phyloP scores from a whole-genome alignment of 2,113 vertebrate species.

The Chinchilla lanigera region DNA sequence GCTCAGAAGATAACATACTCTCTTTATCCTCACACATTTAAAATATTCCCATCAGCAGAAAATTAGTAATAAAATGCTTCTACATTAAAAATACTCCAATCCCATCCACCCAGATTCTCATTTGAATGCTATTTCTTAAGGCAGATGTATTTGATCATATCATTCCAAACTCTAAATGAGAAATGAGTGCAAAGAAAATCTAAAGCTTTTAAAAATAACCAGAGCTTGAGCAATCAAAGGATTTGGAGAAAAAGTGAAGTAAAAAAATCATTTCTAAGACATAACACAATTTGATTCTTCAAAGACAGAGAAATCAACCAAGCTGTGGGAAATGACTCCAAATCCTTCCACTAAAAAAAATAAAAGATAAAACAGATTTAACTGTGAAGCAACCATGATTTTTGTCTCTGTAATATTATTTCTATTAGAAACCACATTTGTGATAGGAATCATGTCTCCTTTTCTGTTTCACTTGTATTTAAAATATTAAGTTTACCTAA shows the following conservation, averaged over 20 bases:
- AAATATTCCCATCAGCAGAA: conserved; percentile 47
- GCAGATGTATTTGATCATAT: conserved; percentile 66
- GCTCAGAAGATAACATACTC: conserved; percentile 35
- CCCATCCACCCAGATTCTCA: conserved; percentile 35
- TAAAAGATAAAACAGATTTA: conserved; percentile 28
- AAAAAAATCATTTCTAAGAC: conserved; percentile 53
- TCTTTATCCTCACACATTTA: conserved; percentile 50
- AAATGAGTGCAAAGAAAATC: conserved; percentile 63
- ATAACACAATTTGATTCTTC: conserved; percentile 55
- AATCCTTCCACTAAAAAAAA: conserved; percentile 29
- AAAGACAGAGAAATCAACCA: conserved; percentile 41
- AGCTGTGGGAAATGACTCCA: not conserved
- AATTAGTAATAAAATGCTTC: conserved; percentile 61
- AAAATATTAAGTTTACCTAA: conserved; percentile 50
- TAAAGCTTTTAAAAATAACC: conserved; percentile 73
- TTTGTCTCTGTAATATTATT: conserved; percentile 11
- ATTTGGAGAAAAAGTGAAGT: conserved; percentile 56
- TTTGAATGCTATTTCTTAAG: conserved; percentile 65
- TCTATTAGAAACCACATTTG: conserved; percentile 1
- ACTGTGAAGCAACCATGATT: not conserved
- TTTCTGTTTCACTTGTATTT: conserved; percentile 51
- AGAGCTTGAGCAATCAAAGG: conserved; percentile 62
- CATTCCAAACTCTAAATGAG: conserved; percentile 67
- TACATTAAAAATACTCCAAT: conserved; percentile 47
- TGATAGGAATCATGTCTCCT: not conserved